Evolutionary conservation across 2,888 invertebrate genomes (phyloP).

Genomic region (Sepioteuthis lessoniana): DNA sequence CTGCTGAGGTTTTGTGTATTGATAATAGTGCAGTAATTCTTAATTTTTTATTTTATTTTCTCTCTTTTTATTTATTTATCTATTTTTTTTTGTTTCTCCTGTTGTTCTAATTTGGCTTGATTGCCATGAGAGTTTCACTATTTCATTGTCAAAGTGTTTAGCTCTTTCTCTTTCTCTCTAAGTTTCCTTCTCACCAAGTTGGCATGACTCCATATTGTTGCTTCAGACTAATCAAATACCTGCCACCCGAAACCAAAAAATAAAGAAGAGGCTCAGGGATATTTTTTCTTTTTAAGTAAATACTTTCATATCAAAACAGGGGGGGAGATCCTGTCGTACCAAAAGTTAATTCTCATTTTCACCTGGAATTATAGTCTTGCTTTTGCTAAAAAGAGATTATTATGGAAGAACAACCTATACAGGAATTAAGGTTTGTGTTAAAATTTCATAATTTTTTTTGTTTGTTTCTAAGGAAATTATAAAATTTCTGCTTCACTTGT

Average conservation of each 20-base stretch:
- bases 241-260: not conserved
- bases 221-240: not conserved
- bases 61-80: too few relatives aligned
- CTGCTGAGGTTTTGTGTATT: too few relatives aligned
- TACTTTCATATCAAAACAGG: not conserved
- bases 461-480: too few relatives aligned
- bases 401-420: too few relatives aligned
- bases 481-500: too few relatives aligned
- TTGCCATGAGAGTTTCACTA: not conserved
- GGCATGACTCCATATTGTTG: not conserved
- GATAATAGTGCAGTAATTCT: not conserved
- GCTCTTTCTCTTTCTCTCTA: not conserved
- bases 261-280: not conserved
- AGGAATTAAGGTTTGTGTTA: too few relatives aligned
- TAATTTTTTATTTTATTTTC: not conserved
- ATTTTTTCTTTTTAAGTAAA: not conserved
- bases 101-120: constrained; percentile 8
- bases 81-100: not conserved
- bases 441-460: too few relatives aligned
- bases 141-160: not conserved
- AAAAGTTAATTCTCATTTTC: too few relatives aligned
- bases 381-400: too few relatives aligned
- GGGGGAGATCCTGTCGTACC: too few relatives aligned
- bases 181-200: not conserved
- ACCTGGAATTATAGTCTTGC: too few relatives aligned